Conservation (phyloP, 1,140 invertebrate genomes). For the Pseudomyrmex cubaensis region DNA sequence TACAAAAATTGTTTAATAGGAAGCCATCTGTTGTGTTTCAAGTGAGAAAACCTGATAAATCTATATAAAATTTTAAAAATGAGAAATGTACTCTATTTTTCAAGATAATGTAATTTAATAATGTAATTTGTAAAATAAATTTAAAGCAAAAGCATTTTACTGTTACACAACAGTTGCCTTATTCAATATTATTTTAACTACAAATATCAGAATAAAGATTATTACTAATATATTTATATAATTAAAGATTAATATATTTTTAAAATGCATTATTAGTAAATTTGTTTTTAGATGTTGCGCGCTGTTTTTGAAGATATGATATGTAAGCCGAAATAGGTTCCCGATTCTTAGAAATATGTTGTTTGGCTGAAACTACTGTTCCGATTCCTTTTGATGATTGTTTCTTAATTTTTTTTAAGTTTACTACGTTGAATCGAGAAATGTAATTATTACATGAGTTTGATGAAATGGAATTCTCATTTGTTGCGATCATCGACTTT, state of each 20-base stretch:
- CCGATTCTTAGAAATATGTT: slow-evolving; percentile 74
- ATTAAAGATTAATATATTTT: not conserved
- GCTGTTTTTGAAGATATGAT: slow-evolving; percentile 72
- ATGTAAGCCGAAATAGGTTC: slow-evolving; percentile 68
- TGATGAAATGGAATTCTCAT: slow-evolving; percentile 41
- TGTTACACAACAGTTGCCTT: too few relatives aligned
- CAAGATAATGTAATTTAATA: too few relatives aligned
- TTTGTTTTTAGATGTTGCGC: slow-evolving; percentile 27
- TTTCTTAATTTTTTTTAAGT: slow-evolving; percentile 66
- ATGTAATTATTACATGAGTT: slow-evolving; percentile 71
- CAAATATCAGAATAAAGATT: slow-evolving; percentile 13
- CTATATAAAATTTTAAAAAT: too few relatives aligned
- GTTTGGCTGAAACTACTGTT: slow-evolving; percentile 56
- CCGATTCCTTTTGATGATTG: slow-evolving; percentile 25
- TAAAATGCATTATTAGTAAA: slow-evolving; percentile 17
- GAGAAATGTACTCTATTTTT: too few relatives aligned
- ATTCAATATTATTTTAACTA: too few relatives aligned
- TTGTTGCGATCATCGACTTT: not conserved
- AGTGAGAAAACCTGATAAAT: too few relatives aligned
- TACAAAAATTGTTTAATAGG: too few relatives aligned
- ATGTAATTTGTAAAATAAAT: too few relatives aligned
- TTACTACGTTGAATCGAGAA: slow-evolving; percentile 66
- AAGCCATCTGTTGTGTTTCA: too few relatives aligned
- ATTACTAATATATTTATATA: not conserved
- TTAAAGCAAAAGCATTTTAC: too few relatives aligned